Evolutionary conservation across 1,140 invertebrate species (phyloP).

Genomic region (Leptopilina clavipes): DNA sequence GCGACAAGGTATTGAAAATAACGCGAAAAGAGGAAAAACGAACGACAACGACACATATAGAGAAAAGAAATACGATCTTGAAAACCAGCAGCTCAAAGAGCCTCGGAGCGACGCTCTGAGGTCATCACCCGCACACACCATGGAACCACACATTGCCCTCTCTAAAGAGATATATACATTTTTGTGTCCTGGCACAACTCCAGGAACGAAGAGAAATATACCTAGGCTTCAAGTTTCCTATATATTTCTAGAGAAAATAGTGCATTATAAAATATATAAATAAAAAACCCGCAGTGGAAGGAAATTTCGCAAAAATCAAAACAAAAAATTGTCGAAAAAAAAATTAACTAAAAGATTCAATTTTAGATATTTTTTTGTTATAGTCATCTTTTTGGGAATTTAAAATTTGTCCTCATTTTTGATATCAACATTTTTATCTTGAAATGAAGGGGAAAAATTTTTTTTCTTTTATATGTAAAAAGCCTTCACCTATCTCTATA

Average conservation of each 20-base stretch:
- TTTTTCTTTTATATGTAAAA: no score
- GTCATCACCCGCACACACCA: constrained; percentile 25
- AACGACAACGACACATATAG: not conserved
- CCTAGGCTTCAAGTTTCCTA: constrained; percentile 41
- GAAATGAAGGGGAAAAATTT: not conserved
- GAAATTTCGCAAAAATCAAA: constrained; percentile 57
- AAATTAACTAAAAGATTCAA: no score
- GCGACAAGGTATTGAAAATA: not conserved
- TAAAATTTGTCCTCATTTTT: no score
- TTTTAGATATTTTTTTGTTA: no score
- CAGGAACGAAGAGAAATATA: constrained; percentile 56
- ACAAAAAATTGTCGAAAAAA: no score
- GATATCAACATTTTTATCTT: no score
- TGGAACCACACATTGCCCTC: constrained; percentile 28
- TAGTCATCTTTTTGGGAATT: no score
- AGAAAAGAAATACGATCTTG: not conserved
- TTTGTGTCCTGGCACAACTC: constrained; percentile 57
- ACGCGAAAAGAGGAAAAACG: not conserved
- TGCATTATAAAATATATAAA: constrained; percentile 49
- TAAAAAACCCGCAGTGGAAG: constrained; percentile 48
- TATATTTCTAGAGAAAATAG: constrained; percentile 52
- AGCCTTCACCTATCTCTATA: not conserved
- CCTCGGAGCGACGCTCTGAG: constrained; percentile 3
- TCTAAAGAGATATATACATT: constrained; percentile 46
- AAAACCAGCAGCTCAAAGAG: constrained; percentile 6